Conservation (phyloP, 2,888 invertebrate species). For the Prosopocoilus inquinatus region DNA sequence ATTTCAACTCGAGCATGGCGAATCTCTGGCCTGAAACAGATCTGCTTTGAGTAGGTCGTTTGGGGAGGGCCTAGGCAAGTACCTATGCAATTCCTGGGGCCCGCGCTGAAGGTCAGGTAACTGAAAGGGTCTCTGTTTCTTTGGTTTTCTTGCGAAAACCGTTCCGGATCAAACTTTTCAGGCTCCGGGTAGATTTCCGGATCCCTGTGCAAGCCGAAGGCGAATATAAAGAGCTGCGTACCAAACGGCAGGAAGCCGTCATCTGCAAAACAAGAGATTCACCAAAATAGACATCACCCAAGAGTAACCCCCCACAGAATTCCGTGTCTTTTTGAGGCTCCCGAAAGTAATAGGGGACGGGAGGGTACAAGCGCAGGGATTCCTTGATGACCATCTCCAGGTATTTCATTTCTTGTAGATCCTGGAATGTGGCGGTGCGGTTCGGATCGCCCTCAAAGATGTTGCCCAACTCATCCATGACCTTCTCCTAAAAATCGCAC, state of each 20-base stretch:
- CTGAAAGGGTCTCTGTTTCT: not conserved
- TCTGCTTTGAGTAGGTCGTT: not conserved
- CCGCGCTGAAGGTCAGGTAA: slow-evolving; percentile 4
- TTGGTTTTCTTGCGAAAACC: not conserved
- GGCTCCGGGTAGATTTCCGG: not conserved
- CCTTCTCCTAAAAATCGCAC: slow-evolving; percentile 39
- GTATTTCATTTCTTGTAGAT: slow-evolving; percentile 35
- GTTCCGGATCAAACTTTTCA: not conserved
- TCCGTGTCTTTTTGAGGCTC: no score
- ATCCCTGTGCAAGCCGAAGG: not conserved
- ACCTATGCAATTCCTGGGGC: slow-evolving; percentile 9
- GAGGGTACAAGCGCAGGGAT: slow-evolving; percentile 3
- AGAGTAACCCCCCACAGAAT: no score
- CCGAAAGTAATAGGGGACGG: not conserved
- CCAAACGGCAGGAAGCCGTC: not conserved
- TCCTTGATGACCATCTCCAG: slow-evolving; percentile 7
- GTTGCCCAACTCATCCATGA: slow-evolving; percentile 43
- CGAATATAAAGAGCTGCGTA: not conserved
- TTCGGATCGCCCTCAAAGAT: slow-evolving; percentile 37
- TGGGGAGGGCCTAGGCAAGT: not conserved
- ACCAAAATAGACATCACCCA: no score
- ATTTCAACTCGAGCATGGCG: slow-evolving; percentile 57
- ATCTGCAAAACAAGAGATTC: not conserved
- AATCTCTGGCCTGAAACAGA: slow-evolving; percentile 48
- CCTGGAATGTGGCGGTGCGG: slow-evolving; percentile 34